Base-by-base conservation (phyloP, 2,797 vertebrate genomes). In the Danio albolineatus region DNA sequence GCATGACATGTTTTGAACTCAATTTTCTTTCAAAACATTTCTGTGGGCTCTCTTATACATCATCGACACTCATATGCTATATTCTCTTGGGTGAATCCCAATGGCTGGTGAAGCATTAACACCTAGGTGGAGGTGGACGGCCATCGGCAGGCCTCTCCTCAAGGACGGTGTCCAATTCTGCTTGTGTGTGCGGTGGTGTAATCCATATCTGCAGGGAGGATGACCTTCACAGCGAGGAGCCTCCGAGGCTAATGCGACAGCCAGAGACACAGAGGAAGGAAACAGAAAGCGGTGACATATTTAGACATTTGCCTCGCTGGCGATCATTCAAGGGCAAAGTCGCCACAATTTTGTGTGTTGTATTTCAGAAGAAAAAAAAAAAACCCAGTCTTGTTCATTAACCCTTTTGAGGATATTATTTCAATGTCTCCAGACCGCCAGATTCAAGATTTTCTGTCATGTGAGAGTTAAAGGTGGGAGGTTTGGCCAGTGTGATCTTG, bases 141-240 rank as follows among this genome's bases (percentile, higher is more conserved):
- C 76, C 76, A 82, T 84, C 77, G 80, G 83, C 86, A 87, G 88
- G 91, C 86, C 85, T 89, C 85, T 77, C 88, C 87, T 91, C 89
- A 90, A 91, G 92, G 91, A 86, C 89, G 76, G 90, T 92, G 89
- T 94, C 91, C 76, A 88, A 92, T 94, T 94, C 89, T 92, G 93
- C 91, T 86, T 90, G 88, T 84, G 91, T 91, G 82, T 91, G 92
- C 87, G 67, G 70, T 88, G 82, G 85, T 92, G 92, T 92, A 93
- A 94, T 92, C 91, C 88, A 93, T 92, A 90, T 91, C 92, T 93
- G 91, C 88, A 86, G 89, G 91, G 88, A 91, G 88, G 90, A 90
- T 93, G 93, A 94, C 93, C 93, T 94, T 94, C 92, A 92, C 90
- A 91, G 91, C 85, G 85, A 85, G 89, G 87, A 88, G 86, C 84